Conservation (phyloP, 2,797 vertebrate genomes). For the Microhierax caerulescens region DNA sequence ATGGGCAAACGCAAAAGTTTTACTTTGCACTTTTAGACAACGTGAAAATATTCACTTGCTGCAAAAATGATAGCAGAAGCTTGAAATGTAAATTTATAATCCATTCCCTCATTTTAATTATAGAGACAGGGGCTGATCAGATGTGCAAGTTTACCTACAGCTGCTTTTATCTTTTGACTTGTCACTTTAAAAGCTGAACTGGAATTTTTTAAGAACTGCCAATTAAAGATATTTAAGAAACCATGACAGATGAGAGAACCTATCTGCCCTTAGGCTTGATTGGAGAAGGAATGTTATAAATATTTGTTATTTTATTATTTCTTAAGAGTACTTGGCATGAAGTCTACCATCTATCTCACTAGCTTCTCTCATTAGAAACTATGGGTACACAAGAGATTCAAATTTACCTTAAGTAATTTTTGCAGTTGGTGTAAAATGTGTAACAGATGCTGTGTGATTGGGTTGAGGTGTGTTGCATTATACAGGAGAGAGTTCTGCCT, state of each 20-base stretch:
- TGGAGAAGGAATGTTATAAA: neutral
- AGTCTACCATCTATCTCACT: neutral
- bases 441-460: neutral
- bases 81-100: neutral
- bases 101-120: neutral
- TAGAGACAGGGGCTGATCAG: neutral
- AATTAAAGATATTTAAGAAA: conserved; percentile 25
- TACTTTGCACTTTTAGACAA: neutral
- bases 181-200: neutral
- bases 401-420: neutral
- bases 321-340: neutral
- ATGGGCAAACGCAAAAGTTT: neutral
- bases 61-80: neutral
- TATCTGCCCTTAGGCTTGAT: neutral
- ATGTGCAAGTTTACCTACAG: neutral
- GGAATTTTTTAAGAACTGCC: neutral
- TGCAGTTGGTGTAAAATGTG: neutral
- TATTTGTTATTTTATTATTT: conserved; percentile 32
- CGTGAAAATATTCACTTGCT: neutral
- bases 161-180: conserved; percentile 26
- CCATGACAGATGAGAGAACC: neutral
- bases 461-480: rapidly evolving
- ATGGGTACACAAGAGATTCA: neutral
- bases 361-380: neutral
- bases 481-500: neutral